A percentile compares a stretch with the other conserved stretches of the same genome.
phyloP scores from a whole-genome alignment of 2,113 vertebrate genomes.

The Hippocampus guttulatus region DNA sequence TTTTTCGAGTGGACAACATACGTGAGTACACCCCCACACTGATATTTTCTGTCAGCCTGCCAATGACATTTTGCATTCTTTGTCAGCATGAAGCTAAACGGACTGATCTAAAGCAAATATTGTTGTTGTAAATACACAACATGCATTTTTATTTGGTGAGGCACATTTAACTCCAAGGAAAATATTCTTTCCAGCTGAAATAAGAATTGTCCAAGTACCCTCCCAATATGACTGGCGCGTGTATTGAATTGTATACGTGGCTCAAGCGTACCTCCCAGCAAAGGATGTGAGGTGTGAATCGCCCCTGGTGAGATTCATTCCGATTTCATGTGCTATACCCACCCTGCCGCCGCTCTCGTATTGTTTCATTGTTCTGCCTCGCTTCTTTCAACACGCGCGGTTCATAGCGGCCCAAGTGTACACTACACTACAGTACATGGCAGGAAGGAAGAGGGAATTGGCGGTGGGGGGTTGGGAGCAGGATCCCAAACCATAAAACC shows the following conservation, averaged over 20 bases:
- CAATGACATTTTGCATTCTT: not conserved
- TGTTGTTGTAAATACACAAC: not conserved
- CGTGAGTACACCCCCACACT: too few species aligned
- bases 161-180: not conserved
- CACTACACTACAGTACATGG: conserved; percentile 73
- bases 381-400: conserved; percentile 49
- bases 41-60: too few species aligned
- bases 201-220: not conserved
- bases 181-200: not conserved
- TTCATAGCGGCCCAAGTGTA: conserved; percentile 69
- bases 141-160: not conserved
- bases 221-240: not conserved
- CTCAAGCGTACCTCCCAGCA: conserved; percentile 7
- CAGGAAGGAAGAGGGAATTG: conserved; percentile 77
- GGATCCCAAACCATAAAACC: conserved; percentile 70
- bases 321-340: conserved; percentile 18
- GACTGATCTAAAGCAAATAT: not conserved
- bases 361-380: conserved; percentile 72
- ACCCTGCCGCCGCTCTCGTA: conserved; percentile 37
- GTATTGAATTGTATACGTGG: not conserved
- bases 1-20: too few species aligned
- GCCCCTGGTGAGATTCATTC: conserved; percentile 21
- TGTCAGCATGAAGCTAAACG: not conserved
- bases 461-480: conserved; percentile 66
- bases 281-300: conserved; percentile 27